Evolutionary conservation across 2,888 invertebrate species (phyloP), one percentile per base, ranked within the genome.

Genomic region (Furcula furcula): DNA sequence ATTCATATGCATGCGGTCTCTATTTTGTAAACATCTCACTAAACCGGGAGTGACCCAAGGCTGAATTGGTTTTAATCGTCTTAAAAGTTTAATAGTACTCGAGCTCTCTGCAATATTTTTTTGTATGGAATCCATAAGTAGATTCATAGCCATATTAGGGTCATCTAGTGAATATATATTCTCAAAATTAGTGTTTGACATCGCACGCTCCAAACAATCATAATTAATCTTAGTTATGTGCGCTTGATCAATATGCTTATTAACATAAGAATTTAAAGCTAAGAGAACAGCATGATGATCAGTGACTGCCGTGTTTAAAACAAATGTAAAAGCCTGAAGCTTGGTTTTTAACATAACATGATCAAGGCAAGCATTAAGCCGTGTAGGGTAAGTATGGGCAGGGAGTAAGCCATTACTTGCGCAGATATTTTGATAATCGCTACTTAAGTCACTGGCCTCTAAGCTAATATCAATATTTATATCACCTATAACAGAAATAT

Each of bases 331-430:
- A 4, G 41, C 40, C 0, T 29, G 7, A 2, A 40, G 7, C 6
- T 28, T 44, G 0, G 53, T 42, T 32, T 45, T 54, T 0, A 58
- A 1, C 15, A 54, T 44, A 2, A 42, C 12, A 12, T 55, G 57
- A 25, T 54, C 47, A 0, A 55, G 15, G 4, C 55, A 48, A 0
- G 50, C 38, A 1, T 29, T 9, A 0, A 37, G 38, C 2, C 39
- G 45, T 0, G 55, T 59, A 0, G 44, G 34, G 0, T 31, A 4
- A 1, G 20, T 33, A 9, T 54, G 46, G 0, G 36, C 50, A 1
- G 55, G 46, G 0, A 55, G 38, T 3, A 59, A 14, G 1, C 44
- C 29, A 9, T 60, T 56, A 5, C 38, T 21, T 0, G 57, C 45
- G 46, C 1, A 57, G 22, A 18, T 56, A 61, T 2, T 44, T 35